phyloP scores from a whole-genome alignment of 2,888 invertebrate genomes.

The Trissoscelio sp. region DNA sequence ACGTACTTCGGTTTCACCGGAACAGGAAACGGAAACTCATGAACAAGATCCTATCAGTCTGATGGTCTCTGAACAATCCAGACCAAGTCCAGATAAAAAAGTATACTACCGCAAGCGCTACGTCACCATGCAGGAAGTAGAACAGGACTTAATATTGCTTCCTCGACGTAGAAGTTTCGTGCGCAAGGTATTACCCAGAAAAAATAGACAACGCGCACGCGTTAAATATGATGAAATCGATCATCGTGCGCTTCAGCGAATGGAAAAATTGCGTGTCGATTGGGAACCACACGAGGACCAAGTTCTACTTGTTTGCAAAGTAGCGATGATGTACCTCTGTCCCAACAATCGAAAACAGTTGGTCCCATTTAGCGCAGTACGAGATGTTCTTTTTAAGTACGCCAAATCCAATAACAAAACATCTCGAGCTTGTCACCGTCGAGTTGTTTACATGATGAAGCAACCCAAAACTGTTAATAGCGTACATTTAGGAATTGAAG shows the following conservation, averaged over 20 bases:
- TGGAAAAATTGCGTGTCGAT: slow-evolving; percentile 86
- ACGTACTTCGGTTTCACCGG: slow-evolving; percentile 15
- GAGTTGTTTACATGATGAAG: slow-evolving; percentile 86
- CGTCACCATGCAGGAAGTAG: slow-evolving; percentile 50
- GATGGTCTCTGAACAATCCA: slow-evolving; percentile 39
- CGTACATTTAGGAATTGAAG: slow-evolving; percentile 86
- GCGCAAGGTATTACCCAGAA: slow-evolving; percentile 77
- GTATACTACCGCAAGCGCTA: slow-evolving; percentile 42
- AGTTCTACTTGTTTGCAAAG: slow-evolving; percentile 87
- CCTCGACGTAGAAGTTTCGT: slow-evolving; percentile 75
- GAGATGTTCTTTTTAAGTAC: slow-evolving; percentile 85
- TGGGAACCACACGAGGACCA: slow-evolving; percentile 90
- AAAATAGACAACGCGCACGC: slow-evolving; percentile 71
- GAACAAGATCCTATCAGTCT: too few species aligned
- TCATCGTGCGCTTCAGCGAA: slow-evolving; percentile 86
- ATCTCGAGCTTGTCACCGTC: slow-evolving; percentile 87
- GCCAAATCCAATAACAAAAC: slow-evolving; percentile 87
- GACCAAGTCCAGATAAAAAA: slow-evolving; percentile 37
- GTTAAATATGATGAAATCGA: slow-evolving; percentile 87
- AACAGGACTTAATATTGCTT: slow-evolving; percentile 59
- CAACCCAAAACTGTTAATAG: slow-evolving; percentile 86
- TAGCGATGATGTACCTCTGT: slow-evolving; percentile 85
- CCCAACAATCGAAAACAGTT: slow-evolving; percentile 82
- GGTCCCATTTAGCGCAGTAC: slow-evolving; percentile 83
- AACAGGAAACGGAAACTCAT: too few species aligned